Base-by-base conservation (phyloP, 2,888 invertebrate species). In the Cheilosia scutellata region DNA sequence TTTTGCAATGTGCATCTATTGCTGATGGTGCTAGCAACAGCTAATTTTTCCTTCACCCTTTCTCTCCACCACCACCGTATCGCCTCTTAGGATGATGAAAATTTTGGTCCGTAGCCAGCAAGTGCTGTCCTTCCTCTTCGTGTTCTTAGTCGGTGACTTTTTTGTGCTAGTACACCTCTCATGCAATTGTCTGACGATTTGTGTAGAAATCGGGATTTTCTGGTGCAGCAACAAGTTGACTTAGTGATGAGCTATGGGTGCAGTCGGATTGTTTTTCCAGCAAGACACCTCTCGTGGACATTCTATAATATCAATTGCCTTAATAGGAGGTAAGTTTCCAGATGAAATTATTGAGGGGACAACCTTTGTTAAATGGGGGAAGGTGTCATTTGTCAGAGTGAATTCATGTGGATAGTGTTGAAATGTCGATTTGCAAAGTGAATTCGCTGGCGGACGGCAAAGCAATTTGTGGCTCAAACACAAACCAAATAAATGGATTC, bases 11-110 rank as follows among this genome's bases (percentile, higher is more conserved):
- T 72, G 86, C 62, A 77, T 86, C 76, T 86, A 75, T 80, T 76
- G 76, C 76, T 80, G 80, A 80, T 66, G 84, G 65, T 76, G 66
- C 71, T 86, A 86, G 84, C 84, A 86, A 86, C 76, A 86, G 80
- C 84, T 86, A 80, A 86, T 86, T 86, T 86, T 80, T 80, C 84
- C 80, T 66, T 66, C 49, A 58, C 53, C 27, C 58, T 51, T 51
- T 20, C 58, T 53, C n/a, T 4, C 42, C 68, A 2, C 29, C 13
- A 2, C 40, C 20, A 25, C 29, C 33, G 7, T 55, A 20, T 29
- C 55, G 62, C 25, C 68, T 37, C 66, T 68, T 44, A 20, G 57
- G 25, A 65, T 53, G 74, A 80, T 84, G 84, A 76, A 57, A 53
- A 86, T 80, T 84, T 86, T 86, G 84, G 76, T 80, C 53, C 53